Conservation (phyloP, 2,888 invertebrate genomes). For the Escarpia spicata region DNA sequence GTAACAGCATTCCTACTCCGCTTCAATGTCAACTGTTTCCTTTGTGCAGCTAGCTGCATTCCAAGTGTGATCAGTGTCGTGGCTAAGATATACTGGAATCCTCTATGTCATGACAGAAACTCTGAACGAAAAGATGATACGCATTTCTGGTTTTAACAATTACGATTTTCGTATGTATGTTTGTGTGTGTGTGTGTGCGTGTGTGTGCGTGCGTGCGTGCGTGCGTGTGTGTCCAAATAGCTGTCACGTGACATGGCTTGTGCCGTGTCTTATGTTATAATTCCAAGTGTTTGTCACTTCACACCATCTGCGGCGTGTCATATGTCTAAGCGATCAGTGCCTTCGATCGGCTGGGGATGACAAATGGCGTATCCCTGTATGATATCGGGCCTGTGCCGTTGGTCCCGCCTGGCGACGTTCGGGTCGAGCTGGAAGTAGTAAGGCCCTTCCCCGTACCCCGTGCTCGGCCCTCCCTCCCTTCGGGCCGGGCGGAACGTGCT, state of each 20-base stretch:
- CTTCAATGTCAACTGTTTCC: neutral
- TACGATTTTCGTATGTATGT: neutral
- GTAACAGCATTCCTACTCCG: neutral
- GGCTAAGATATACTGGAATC: neutral
- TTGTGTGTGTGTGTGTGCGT: neutral
- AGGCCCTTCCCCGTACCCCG: neutral
- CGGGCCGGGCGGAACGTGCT: neutral
- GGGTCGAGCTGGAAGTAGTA: conserved; percentile 10
- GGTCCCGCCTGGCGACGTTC: neutral
- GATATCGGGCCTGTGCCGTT: neutral
- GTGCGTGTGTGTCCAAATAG: neutral
- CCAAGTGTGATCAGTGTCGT: neutral
- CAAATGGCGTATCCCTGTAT: neutral
- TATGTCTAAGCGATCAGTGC: neutral
- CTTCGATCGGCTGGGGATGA: neutral
- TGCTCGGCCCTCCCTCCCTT: neutral
- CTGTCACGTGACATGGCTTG: neutral
- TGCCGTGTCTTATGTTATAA: neutral
- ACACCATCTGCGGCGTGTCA: neutral
- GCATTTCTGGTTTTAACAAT: neutral
- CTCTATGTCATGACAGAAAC: neutral
- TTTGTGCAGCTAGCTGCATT: neutral
- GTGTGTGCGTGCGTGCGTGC: neutral
- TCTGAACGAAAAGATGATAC: neutral
- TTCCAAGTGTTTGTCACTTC: neutral